These are phyloP conservation scores for Loxodonta africana DNA, from an alignment of 2,113 vertebrate species.

Conservation along the genomic window DNA sequence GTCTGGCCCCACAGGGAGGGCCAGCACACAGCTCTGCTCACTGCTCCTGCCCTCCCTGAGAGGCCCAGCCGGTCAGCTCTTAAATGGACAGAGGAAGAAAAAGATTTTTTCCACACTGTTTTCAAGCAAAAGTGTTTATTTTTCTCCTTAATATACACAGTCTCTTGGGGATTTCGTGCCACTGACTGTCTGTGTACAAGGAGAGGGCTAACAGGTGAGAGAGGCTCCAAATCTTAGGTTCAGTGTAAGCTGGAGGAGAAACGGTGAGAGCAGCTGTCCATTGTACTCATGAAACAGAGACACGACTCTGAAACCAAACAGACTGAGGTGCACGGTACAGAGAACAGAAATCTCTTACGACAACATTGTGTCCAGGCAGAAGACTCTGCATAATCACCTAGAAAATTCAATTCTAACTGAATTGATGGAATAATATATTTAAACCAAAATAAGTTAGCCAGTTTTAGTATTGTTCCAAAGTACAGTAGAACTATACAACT, in stretches of 20 bases:
- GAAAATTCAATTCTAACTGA: conserved; percentile 95
- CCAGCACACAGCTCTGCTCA: background rate
- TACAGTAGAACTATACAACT: conserved; percentile 91
- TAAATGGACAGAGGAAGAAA: conserved; percentile 1
- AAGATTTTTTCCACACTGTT: conserved; percentile 83
- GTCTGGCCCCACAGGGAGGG: background rate
- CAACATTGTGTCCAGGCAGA: conserved; percentile 92
- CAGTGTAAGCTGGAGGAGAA: conserved; percentile 87
- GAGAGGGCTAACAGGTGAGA: conserved; percentile 90
- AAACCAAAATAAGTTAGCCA: conserved; percentile 88
- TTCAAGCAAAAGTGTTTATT: conserved; percentile 99
- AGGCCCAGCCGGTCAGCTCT: background rate
- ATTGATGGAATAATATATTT: conserved; percentile 92
- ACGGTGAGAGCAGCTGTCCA: conserved; percentile 84
- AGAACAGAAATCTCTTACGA: conserved; percentile 96
- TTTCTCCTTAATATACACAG: conserved; percentile 94
- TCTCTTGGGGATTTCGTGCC: conserved; percentile 91
- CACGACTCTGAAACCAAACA: conserved; percentile 88
- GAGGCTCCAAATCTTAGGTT: conserved; percentile 87
- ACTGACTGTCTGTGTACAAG: conserved; percentile 89
- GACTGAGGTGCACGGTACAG: conserved; percentile 90
- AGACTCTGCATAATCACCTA: conserved; percentile 92
- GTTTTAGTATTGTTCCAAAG: conserved; percentile 79
- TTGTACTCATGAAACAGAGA: conserved; percentile 88
- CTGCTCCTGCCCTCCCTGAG: background rate